These are phyloP conservation scores for Chromobotia macracanthus DNA, from an alignment of 2,797 vertebrate genomes.

Conservation along the genomic window DNA sequence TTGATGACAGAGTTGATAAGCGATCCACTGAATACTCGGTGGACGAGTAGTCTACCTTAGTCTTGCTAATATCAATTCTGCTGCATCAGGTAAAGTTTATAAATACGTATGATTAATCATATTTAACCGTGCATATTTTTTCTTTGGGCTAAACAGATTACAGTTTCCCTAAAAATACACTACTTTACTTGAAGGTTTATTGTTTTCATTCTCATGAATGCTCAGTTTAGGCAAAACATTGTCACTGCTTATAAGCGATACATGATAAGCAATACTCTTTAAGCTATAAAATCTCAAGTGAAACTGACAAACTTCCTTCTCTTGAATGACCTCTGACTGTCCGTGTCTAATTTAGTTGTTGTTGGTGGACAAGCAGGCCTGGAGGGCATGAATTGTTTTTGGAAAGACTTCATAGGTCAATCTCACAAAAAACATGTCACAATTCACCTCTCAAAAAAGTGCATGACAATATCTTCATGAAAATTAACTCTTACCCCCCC, in stretches of 20 bases:
- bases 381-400: not conserved
- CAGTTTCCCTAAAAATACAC: too few species aligned
- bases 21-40: too few species aligned
- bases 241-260: conserved; percentile 6
- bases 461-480: not conserved
- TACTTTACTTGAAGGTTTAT: not conserved
- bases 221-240: not conserved
- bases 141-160: too few species aligned
- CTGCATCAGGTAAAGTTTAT: too few species aligned
- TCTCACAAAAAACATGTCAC: not conserved
- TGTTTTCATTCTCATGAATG: not conserved
- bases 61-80: too few species aligned
- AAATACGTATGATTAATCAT: too few species aligned
- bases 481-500: not conserved
- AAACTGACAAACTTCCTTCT: conserved; percentile 33
- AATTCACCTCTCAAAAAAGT: not conserved
- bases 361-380: too few species aligned
- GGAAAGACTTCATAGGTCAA: not conserved
- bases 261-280: conserved; percentile 12
- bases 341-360: conserved; percentile 27
- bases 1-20: too few species aligned
- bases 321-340: conserved; percentile 23
- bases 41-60: too few species aligned
- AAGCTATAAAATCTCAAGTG: conserved; percentile 25
- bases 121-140: too few species aligned